These are phyloP conservation scores for Pseudococcus viburni DNA, from an alignment of 2,888 invertebrate species.

Conservation along the genomic window DNA sequence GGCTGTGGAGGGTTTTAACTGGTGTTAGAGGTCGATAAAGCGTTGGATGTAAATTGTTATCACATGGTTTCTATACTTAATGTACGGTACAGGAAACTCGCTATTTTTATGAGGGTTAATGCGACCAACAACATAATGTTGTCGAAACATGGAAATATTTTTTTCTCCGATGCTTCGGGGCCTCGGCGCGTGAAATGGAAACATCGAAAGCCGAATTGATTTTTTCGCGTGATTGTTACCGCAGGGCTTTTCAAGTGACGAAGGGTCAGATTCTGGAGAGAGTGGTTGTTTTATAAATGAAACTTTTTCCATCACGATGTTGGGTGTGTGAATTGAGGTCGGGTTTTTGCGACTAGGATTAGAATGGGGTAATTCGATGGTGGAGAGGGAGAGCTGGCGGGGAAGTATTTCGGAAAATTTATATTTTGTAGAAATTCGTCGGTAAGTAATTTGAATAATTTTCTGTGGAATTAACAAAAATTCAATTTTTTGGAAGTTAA, in stretches of 20 bases:
- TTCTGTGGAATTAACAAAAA: neutral
- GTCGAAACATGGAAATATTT: slow-evolving; percentile 37
- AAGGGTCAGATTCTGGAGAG: neutral
- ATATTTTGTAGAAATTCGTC: too few species aligned
- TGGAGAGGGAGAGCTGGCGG: too few species aligned
- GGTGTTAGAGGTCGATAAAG: slow-evolving; percentile 13
- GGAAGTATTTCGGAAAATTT: too few species aligned
- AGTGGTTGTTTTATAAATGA: neutral
- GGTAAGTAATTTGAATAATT: too few species aligned
- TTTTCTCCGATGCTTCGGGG: neutral
- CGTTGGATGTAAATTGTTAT: neutral
- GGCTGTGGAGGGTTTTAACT: neutral
- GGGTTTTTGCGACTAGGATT: neutral
- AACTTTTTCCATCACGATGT: neutral
- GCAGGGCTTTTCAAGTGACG: neutral
- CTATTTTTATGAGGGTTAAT: slow-evolving; percentile 18
- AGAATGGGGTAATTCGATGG: neutral
- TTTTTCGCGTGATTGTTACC: slow-evolving; percentile 26
- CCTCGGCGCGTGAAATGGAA: neutral
- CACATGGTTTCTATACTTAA: neutral
- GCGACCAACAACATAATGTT: neutral
- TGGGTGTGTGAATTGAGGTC: neutral
- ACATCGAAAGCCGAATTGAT: slow-evolving; percentile 4
- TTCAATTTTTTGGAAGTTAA: too few species aligned
- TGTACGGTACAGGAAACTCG: neutral